These are phyloP conservation scores for Melieria picta DNA, from an alignment of 2,888 invertebrate species.

Conservation along the genomic window DNA sequence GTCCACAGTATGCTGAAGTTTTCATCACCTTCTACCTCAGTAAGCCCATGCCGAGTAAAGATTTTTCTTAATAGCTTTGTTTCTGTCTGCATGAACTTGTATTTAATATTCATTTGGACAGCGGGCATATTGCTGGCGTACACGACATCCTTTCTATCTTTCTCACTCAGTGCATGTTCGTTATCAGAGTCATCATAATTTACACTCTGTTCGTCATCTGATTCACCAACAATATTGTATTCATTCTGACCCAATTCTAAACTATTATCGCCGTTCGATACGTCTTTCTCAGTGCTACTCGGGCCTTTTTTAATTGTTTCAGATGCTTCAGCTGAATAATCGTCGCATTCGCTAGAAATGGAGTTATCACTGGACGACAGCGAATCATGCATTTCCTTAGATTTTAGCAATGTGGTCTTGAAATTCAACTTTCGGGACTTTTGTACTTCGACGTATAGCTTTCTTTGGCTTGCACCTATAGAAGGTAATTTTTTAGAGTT, in stretches of 20 bases:
- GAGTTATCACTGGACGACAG: conserved; percentile 62
- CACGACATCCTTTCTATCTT: conserved; percentile 42
- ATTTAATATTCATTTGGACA: conserved; percentile 76
- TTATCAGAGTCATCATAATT: conserved; percentile 40
- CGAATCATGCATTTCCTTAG: conserved; percentile 46
- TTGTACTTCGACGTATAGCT: not conserved
- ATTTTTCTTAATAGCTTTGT: conserved; percentile 81
- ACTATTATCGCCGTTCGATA: not conserved
- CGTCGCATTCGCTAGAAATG: conserved; percentile 61
- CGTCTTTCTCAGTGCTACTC: not conserved
- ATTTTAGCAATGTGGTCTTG: not conserved
- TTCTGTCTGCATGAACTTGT: conserved; percentile 84
- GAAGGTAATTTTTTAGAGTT: conserved; percentile 1
- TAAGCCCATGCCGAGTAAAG: conserved; percentile 80
- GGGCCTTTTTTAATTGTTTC: too few relatives aligned
- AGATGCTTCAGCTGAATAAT: conserved; percentile 33
- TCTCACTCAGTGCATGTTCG: conserved; percentile 43
- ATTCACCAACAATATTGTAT: not conserved
- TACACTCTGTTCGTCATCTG: not conserved
- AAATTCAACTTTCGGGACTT: not conserved
- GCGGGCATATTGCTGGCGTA: conserved; percentile 71
- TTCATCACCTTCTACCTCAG: conserved; percentile 75
- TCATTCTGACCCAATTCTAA: not conserved
- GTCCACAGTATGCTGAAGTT: conserved; percentile 93
- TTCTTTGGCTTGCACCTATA: not conserved